Conservation (phyloP, 2,113 vertebrate species). For the Pseudonaja textilis region DNA sequence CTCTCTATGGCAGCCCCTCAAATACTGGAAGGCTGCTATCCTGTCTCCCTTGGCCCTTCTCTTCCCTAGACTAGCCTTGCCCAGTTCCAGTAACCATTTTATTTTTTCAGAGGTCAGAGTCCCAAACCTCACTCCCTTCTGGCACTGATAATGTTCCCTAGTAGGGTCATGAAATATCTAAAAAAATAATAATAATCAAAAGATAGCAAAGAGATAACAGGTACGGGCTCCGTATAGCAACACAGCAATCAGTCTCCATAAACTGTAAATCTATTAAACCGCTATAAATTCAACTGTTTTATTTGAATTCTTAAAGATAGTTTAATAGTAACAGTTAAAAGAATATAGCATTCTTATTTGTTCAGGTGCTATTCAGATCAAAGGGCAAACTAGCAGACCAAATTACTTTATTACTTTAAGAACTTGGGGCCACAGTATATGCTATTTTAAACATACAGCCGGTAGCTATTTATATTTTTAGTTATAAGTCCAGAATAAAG, state of each 20-base stretch:
- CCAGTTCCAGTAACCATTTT: too few relatives aligned
- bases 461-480: not conserved
- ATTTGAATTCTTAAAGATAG: not conserved
- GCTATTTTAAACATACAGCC: not conserved
- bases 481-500: not conserved
- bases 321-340: not conserved
- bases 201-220: not conserved
- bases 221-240: not conserved
- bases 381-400: not conserved
- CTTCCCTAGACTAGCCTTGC: too few relatives aligned
- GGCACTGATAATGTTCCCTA: too few relatives aligned
- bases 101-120: too few relatives aligned
- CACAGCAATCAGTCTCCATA: not conserved
- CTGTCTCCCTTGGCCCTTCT: too few relatives aligned
- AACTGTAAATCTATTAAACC: not conserved
- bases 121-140: too few relatives aligned
- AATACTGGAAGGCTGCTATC: too few relatives aligned
- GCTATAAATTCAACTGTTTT: not conserved
- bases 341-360: not conserved
- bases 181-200: too few relatives aligned
- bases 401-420: not conserved
- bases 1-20: too few relatives aligned
- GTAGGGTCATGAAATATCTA: too few relatives aligned
- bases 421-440: not conserved
- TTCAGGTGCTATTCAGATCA: not conserved